Evolutionary conservation across 2,113 vertebrate genomes (phyloP), one percentile per base, ranked within the genome.

Genomic region (Setophaga kirtlandii): DNA sequence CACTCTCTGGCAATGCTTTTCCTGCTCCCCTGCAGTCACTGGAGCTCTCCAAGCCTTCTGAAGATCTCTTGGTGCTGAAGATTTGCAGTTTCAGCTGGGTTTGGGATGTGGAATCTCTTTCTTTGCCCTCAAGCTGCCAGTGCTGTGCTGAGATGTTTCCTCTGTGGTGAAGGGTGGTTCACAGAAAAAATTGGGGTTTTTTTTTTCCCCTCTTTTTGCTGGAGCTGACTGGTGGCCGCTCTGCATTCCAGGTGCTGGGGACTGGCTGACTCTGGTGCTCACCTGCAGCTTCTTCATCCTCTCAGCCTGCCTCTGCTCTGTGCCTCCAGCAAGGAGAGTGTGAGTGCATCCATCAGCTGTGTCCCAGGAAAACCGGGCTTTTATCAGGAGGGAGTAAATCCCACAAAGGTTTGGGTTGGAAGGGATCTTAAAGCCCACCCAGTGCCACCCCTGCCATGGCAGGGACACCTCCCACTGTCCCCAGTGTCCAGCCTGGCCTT

Each of bases 301-400:
- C 68, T 47, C 79, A 4, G 82, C 92, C 91, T 96, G 94, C 1
- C 0, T 96, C 21, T 98, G 98, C 11, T 97, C 89, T 1, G 4
- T 82, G 20, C 87, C 79, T 27, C 90, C 70, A 3, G 91, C 58
- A 3, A 97, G 96, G 73, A 97, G 90, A 97, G 96, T 2, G 98
- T 98, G 91, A 98, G 98, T 97, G 65, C 24, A 22, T 33, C 62
- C 44, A 5, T 7, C 35, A 1, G 28, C 14, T 18, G 7, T 1
- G 1, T 5, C 15, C 49, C 60, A 11, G 0, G 1, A 11, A 15
- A 60, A 5, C 22, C 0, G 4, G 56, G 25, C 2, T 4, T 22
- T 4, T n/a, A 0, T 5, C 3, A 18, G 85, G 10, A 55, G 42
- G 46, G 31, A 27, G 53, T 22, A 4, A 76, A 62, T 41, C 41